Percentiles rank a stretch among this genome's conserved stretches.
Conservation (phyloP, 2,797 vertebrate species). For the Coregonus ussuriensis region DNA sequence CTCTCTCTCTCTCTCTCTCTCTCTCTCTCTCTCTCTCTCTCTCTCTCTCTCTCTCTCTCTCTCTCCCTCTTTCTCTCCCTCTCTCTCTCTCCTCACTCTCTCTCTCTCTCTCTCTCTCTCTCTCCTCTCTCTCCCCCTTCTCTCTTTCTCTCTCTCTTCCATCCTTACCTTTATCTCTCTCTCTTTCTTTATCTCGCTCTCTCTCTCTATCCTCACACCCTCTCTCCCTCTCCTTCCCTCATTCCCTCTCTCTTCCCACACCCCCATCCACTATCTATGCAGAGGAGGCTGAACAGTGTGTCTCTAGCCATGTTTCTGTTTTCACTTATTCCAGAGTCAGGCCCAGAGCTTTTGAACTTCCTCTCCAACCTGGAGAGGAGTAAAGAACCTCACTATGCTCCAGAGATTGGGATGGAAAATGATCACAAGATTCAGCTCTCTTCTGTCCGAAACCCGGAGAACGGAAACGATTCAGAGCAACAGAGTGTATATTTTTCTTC, state of each 20-base stretch:
- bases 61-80: slow-evolving; percentile 13
- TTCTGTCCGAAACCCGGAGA: slow-evolving; percentile 23
- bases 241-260: slow-evolving; percentile 3
- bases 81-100: too few species aligned
- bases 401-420: slow-evolving; percentile 51
- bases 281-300: slow-evolving; percentile 62
- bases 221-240: slow-evolving; percentile 5
- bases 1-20: too few species aligned
- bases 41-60: neutral
- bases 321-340: slow-evolving; percentile 74
- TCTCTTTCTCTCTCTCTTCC: neutral
- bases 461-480: neutral
- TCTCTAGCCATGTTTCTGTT: slow-evolving; percentile 75
- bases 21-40: too few species aligned
- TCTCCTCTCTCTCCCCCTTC: neutral
- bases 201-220: slow-evolving; percentile 1
- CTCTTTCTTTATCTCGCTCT: slow-evolving; percentile 14
- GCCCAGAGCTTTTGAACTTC: slow-evolving; percentile 31
- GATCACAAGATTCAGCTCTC: slow-evolving; percentile 60
- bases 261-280: slow-evolving; percentile 54
- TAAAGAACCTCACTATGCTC: slow-evolving; percentile 34
- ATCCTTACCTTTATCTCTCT: slow-evolving; percentile 2
- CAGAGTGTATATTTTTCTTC: slow-evolving; percentile 48
- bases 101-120: neutral
- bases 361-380: slow-evolving; percentile 30